phyloP scores from a whole-genome alignment of 2,888 invertebrate genomes.

The Drosophila anceps region DNA sequence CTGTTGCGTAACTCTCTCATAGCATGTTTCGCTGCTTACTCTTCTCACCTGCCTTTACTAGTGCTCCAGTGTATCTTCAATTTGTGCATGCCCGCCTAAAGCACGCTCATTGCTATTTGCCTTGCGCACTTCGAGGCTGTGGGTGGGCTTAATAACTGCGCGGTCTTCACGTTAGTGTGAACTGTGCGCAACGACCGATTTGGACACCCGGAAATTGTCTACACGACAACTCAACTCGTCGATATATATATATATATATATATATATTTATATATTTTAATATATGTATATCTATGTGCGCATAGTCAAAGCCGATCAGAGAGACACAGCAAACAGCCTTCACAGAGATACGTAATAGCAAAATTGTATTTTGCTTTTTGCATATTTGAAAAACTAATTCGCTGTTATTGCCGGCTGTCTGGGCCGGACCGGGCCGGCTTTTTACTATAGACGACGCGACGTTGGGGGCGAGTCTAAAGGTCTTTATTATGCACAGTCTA shows the following conservation, averaged over 20 bases:
- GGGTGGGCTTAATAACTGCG: constrained; percentile 24
- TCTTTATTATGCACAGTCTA: constrained; percentile 4
- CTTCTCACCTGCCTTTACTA: too few relatives aligned
- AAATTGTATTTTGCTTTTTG: neutral
- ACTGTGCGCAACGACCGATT: constrained; percentile 56
- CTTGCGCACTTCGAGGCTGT: constrained; percentile 7
- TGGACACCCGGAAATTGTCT: constrained; percentile 77
- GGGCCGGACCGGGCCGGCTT: constrained; percentile 20
- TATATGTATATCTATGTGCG: neutral
- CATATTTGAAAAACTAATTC: constrained; percentile 22
- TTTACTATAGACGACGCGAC: neutral
- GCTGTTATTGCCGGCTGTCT: constrained; percentile 41
- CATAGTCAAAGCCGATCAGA: neutral
- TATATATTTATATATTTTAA: neutral
- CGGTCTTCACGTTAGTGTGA: constrained; percentile 21
- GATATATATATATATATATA: neutral
- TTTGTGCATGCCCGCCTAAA: neutral
- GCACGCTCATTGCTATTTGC: neutral
- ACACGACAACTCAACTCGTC: constrained; percentile 29
- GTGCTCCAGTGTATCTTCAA: neutral
- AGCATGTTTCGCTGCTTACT: too few relatives aligned
- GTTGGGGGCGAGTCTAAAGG: neutral
- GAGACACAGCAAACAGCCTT: constrained; percentile 4
- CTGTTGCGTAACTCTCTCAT: neutral
- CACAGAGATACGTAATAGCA: constrained; percentile 10